phyloP scores from a whole-genome alignment of 2,888 invertebrate species.

The Drosophila testacea region DNA sequence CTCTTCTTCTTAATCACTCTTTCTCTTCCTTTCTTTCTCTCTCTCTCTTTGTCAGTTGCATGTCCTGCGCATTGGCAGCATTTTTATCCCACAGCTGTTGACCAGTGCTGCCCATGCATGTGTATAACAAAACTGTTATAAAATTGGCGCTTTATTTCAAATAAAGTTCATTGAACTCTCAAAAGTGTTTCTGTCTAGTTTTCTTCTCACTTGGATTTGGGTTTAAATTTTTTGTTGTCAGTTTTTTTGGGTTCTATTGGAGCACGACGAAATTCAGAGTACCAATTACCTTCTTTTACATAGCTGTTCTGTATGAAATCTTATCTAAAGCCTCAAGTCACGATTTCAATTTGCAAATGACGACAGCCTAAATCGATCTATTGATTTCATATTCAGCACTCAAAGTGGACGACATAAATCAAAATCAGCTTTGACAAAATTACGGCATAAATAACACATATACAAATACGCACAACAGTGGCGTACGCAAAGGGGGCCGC shows the following conservation, averaged over 20 bases:
- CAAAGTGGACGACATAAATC: slow-evolving; percentile 77
- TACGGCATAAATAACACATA: slow-evolving; percentile 65
- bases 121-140: slow-evolving; percentile 59
- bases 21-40: slow-evolving; percentile 1
- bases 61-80: slow-evolving; percentile 50
- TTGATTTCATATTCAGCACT: slow-evolving; percentile 80
- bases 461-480: slow-evolving; percentile 24
- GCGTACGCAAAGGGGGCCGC: background rate
- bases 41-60: slow-evolving; percentile 23
- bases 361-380: slow-evolving; percentile 71
- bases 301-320: slow-evolving; percentile 19
- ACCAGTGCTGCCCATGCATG: slow-evolving; percentile 47
- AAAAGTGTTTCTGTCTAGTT: slow-evolving; percentile 13
- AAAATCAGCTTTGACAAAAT: slow-evolving; percentile 61
- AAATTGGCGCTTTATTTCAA: slow-evolving; percentile 27
- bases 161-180: slow-evolving; percentile 56
- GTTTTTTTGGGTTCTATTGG: background rate
- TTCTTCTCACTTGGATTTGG: slow-evolving; percentile 5
- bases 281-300: slow-evolving; percentile 47
- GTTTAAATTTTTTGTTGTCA: slow-evolving; percentile 4
- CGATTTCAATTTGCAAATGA: slow-evolving; percentile 79
- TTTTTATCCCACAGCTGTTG: slow-evolving; percentile 55
- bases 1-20: background rate
- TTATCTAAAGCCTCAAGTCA: slow-evolving; percentile 81
- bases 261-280: slow-evolving; percentile 28